Evolutionary conservation across 2,113 vertebrate species (phyloP).

Genomic region (Suncus etruscus): DNA sequence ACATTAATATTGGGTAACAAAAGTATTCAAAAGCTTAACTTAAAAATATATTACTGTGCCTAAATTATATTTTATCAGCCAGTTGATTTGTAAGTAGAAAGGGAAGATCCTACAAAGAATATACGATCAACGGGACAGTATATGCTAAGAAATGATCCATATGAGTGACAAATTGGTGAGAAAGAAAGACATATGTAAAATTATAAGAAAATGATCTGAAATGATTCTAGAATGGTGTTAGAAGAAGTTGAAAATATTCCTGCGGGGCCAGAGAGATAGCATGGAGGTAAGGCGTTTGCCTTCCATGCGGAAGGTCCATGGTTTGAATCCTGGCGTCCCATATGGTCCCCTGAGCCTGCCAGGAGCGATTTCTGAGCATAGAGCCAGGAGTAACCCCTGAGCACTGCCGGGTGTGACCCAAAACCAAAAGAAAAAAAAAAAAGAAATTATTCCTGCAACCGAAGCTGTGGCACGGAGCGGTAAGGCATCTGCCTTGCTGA

Average conservation of each 20-base stretch:
- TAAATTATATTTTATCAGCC: slow-evolving; percentile 17
- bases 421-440: too few relatives aligned
- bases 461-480: too few relatives aligned
- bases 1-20: background rate
- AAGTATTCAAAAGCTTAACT: background rate
- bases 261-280: too few relatives aligned
- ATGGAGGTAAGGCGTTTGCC: too few relatives aligned
- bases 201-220: background rate
- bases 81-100: slow-evolving; percentile 7
- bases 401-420: too few relatives aligned
- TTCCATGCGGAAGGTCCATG: too few relatives aligned
- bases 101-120: background rate
- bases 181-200: background rate
- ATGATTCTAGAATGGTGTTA: background rate
- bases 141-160: background rate
- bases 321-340: too few relatives aligned
- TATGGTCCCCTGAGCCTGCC: too few relatives aligned
- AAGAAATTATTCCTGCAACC: too few relatives aligned
- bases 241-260: background rate
- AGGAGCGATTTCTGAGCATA: too few relatives aligned
- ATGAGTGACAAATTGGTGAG: background rate
- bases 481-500: too few relatives aligned
- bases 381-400: too few relatives aligned
- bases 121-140: background rate
- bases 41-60: background rate